Conservation (phyloP, 2,113 vertebrate genomes). For the Anarhynchus alexandrinus region DNA sequence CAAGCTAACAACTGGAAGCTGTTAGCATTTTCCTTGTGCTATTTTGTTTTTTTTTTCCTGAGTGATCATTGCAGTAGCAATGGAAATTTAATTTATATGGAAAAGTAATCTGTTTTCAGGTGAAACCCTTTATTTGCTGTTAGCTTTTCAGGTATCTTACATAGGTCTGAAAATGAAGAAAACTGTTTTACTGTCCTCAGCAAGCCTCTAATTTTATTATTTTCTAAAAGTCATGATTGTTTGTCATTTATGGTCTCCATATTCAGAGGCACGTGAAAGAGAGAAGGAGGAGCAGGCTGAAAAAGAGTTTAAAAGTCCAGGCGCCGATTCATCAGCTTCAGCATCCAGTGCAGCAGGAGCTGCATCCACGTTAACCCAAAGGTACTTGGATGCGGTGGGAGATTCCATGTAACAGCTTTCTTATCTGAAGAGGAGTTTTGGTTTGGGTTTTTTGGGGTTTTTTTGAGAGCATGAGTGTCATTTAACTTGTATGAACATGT, state of each 20-base stretch:
- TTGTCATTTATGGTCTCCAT: not conserved
- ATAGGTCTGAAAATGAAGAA: not conserved
- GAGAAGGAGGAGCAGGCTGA: slow-evolving; percentile 67
- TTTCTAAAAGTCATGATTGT: not conserved
- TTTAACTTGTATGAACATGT: not conserved
- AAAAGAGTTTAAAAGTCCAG: slow-evolving; percentile 50
- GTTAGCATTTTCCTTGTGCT: not conserved
- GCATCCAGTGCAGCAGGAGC: slow-evolving; percentile 4
- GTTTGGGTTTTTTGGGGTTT: not conserved
- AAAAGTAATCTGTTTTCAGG: not conserved
- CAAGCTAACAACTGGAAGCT: not conserved
- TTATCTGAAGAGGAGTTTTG: not conserved
- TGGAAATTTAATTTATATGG: not conserved
- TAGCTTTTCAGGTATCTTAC: not conserved
- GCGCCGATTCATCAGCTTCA: slow-evolving; percentile 32
- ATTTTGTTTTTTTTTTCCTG: not conserved
- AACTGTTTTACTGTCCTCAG: not conserved
- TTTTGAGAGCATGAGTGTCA: not conserved
- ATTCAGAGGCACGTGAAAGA: slow-evolving; percentile 77
- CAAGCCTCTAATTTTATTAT: not conserved
- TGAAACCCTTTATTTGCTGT: not conserved
- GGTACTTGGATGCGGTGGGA: slow-evolving; percentile 49
- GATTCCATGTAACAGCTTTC: not conserved
- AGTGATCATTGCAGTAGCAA: not conserved
- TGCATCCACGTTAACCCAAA: slow-evolving; percentile 18